These are phyloP conservation scores for Danio jaintianensis DNA, from an alignment of 2,797 vertebrate genomes.

Conservation along the genomic window DNA sequence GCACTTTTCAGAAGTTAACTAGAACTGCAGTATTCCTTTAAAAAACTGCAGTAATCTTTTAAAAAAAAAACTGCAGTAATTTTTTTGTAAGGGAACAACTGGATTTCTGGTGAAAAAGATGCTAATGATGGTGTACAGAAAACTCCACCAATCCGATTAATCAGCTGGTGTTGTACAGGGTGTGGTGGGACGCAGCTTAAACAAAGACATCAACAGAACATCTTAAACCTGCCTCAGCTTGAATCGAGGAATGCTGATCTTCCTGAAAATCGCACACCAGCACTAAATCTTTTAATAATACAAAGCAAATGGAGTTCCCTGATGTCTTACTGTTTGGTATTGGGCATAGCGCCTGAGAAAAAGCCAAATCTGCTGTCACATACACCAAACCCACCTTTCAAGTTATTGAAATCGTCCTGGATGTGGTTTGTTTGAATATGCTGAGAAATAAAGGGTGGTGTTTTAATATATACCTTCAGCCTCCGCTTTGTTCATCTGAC, in stretches of 20 bases:
- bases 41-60: no score
- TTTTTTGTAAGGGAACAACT: no score
- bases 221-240: slow-evolving; percentile 50
- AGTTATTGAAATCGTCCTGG: neutral
- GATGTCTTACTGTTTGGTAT: neutral
- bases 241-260: slow-evolving; percentile 45
- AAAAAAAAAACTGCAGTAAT: no score
- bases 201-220: slow-evolving; percentile 17
- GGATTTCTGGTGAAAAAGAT: no score
- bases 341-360: neutral
- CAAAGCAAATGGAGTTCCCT: neutral
- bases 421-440: neutral
- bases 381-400: neutral
- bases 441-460: neutral
- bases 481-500: slow-evolving; percentile 8
- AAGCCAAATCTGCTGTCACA: neutral
- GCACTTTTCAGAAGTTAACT: no score
- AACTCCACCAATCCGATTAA: no score
- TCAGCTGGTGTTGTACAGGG: neutral
- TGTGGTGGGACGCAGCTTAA: slow-evolving; percentile 18
- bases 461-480: slow-evolving; percentile 26
- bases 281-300: slow-evolving; percentile 6
- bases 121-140: no score
- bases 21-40: no score
- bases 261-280: slow-evolving; percentile 21